Conservation (phyloP, 2,113 vertebrate species). For the Oreochromis tanganicae region DNA sequence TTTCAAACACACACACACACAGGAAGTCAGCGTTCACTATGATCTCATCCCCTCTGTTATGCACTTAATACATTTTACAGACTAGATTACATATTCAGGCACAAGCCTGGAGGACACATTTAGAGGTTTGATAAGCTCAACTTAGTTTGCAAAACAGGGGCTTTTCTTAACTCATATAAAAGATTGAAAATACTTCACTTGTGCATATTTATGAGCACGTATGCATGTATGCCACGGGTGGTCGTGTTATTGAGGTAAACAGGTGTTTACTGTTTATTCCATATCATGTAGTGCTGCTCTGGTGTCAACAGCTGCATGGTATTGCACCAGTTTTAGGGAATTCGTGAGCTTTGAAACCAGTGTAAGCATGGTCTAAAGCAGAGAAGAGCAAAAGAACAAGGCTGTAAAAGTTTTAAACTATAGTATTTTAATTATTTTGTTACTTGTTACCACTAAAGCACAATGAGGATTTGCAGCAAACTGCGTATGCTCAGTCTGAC, state of each 20-base stretch:
- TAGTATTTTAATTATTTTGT: not conserved
- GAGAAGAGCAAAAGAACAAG: not conserved
- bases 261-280: conserved; percentile 32
- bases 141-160: not conserved
- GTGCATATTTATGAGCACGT: not conserved
- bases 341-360: not conserved
- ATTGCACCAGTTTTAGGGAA: conserved; percentile 53
- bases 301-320: conserved; percentile 33
- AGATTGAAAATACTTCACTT: not conserved
- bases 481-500: not conserved
- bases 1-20: conserved; percentile 28
- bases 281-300: not conserved
- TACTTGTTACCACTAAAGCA: not conserved
- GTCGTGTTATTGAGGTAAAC: not conserved
- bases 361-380: not conserved
- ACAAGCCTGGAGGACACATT: not conserved
- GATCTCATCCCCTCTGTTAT: conserved; percentile 18
- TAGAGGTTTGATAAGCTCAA: not conserved
- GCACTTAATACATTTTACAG: not conserved
- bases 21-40: conserved; percentile 45
- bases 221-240: not conserved
- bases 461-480: not conserved
- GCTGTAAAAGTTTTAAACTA: not conserved
- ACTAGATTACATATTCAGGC: not conserved
- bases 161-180: not conserved